These are phyloP conservation scores for Sanderia malayensis DNA, from an alignment of 30 jellyfish, hydroid and myxozoan species.

Conservation along the genomic window DNA sequence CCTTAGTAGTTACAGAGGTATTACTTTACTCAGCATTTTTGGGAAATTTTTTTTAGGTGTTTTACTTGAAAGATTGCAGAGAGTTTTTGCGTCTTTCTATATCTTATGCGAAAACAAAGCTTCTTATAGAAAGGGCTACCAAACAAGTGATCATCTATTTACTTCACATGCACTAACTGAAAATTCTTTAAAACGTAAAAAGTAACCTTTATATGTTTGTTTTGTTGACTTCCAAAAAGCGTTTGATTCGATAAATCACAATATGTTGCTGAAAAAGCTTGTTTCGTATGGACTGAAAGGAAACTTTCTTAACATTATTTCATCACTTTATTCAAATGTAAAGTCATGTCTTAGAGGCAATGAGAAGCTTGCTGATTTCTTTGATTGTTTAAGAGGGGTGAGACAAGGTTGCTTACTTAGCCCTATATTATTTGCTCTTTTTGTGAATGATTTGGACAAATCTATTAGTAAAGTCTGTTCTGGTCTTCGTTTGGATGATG, in stretches of 20 bases:
- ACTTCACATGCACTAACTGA: not conserved
- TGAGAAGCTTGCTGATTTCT: slow-evolving; percentile 9
- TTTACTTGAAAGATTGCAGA: not conserved
- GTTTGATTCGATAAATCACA: not conserved
- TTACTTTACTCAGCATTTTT: not conserved
- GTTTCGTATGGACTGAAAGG: slow-evolving; percentile 26
- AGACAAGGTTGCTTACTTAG: slow-evolving; percentile 31
- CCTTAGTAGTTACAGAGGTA: not conserved
- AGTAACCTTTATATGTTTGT: not conserved
- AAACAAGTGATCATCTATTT: not conserved
- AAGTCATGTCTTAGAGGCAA: slow-evolving; percentile 18
- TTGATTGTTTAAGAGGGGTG: slow-evolving; percentile 19
- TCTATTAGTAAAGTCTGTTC: not conserved
- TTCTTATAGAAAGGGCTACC: not conserved
- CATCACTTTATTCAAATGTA: slow-evolving; percentile 13
- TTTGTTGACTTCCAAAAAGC: slow-evolving; percentile 7
- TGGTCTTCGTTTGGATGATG: slow-evolving; percentile 1
- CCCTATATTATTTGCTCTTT: slow-evolving; percentile 29
- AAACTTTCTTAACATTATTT: not conserved
- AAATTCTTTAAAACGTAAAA: not conserved
- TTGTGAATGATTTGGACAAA: slow-evolving; percentile 26
- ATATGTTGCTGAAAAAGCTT: not conserved
- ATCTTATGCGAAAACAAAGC: not conserved
- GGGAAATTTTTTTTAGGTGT: not conserved
- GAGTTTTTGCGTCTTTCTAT: not conserved